Evolutionary conservation across 1,140 invertebrate genomes (phyloP).

Genomic region (Bathynomus jamesi): DNA sequence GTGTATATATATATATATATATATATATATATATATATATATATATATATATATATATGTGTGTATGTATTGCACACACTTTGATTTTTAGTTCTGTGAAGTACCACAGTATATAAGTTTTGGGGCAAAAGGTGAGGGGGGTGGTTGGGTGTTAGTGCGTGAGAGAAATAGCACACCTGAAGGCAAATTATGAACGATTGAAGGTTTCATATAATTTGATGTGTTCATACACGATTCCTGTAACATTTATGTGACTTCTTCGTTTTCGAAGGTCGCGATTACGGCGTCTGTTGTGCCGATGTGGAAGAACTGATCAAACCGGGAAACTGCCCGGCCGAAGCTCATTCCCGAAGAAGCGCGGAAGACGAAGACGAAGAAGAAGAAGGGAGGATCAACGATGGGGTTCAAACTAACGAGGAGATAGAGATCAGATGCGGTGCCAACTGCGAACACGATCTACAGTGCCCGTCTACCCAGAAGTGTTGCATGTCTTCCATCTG

Average conservation of each 20-base stretch:
- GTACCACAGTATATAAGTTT: no score
- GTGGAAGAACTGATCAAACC: constrained; percentile 62
- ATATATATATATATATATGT: not conserved
- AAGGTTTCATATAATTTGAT: no score
- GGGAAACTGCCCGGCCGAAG: constrained; percentile 58
- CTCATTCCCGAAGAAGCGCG: constrained; percentile 37
- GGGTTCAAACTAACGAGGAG: constrained; percentile 24
- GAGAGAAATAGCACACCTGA: no score
- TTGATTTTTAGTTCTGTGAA: no score
- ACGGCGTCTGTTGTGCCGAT: constrained; percentile 77
- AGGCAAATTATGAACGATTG: no score
- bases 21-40: constrained; percentile 3
- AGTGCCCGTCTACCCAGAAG: constrained; percentile 70
- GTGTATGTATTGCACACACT: no score
- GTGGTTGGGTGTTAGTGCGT: no score
- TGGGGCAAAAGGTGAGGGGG: no score
- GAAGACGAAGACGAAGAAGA: no score
- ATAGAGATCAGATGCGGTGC: constrained; percentile 50
- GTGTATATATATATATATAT: not conserved
- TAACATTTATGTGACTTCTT: not conserved
- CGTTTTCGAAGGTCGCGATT: constrained; percentile 57
- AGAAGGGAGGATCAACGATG: no score
- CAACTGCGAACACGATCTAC: constrained; percentile 63
- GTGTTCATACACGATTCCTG: no score
- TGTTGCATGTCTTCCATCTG: constrained; percentile 59